Base-by-base conservation (phyloP, 2,888 invertebrate genomes). In the Drosophila bunnanda region DNA sequence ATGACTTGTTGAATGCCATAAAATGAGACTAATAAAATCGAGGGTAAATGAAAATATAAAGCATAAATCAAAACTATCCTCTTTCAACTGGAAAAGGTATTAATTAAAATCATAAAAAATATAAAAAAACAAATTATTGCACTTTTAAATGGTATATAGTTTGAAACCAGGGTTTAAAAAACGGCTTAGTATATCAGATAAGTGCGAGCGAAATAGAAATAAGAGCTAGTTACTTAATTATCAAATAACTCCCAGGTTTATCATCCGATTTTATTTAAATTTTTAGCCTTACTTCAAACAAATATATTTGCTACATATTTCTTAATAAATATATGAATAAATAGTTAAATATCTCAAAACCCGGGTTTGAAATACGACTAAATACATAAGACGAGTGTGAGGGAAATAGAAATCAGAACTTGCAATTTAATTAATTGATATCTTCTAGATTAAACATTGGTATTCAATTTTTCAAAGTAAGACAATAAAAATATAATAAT, bases 1-100 rank as follows among this genome's bases (percentile, higher is more conserved):
- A 68, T 66, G 66, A 68, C 66, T 66, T 65, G 65, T 65, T 65
- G 65, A 66, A 53, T 30, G 65, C 32, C 34, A 50, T 28, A 34
- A 41, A 50, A 28, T 15, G 20, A 17, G 41, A 34, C 38, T 46
- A 32, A 67, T 56, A 56, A 57, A 68, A 32, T 12, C 9, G 15
- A 44, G 12, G 30, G 9, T 22, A 17, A 25, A 60, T 25, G 36
- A 30, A 55, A 68, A 36, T 62, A 25, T n/a, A 39, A 15, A 39
- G 17, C 46, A 48, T 52, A 22, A 66, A 39, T 69, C 39, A 39
- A 56, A n/a, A 30, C 39, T 55, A 46, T 38, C 4, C 12, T 15
- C 13, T 9, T 38, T 57, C 1, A 13, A 12, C 12, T 1, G 4
- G 6, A 20, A 30, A 56, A 58, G n/a, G 1, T 0, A 38, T 15